Percentiles rank a stretch among this genome's conserved stretches.
phyloP scores from a whole-genome alignment of 2,797 vertebrate species.

The Lagodon rhomboides region DNA sequence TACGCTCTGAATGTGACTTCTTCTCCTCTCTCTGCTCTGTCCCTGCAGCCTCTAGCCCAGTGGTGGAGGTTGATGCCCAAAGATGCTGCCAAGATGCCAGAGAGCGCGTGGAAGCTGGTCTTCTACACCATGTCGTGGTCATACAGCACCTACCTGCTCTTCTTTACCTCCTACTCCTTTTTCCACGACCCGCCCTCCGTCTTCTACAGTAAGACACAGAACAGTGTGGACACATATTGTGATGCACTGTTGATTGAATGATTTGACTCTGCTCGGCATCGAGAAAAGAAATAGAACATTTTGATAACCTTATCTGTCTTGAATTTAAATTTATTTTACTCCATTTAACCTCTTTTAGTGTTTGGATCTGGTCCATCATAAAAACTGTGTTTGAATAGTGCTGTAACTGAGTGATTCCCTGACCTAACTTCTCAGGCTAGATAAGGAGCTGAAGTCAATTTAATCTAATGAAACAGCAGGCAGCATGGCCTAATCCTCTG shows the following conservation, averaged over 20 bases:
- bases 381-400: conserved; percentile 11
- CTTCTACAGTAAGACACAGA: conserved; percentile 89
- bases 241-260: neutral
- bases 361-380: neutral
- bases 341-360: neutral
- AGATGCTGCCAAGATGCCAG: conserved; percentile 96
- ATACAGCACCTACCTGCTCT: conserved; percentile 94
- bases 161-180: conserved; percentile 93
- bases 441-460: conserved; percentile 34
- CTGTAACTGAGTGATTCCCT: neutral
- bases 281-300: no score
- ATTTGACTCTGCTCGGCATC: neutral
- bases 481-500: neutral
- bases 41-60: conserved; percentile 88
- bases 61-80: conserved; percentile 90
- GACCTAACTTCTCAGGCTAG: neutral
- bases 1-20: neutral
- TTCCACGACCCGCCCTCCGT: conserved; percentile 93
- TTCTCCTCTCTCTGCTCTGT: conserved; percentile 48
- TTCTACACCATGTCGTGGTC: conserved; percentile 96
- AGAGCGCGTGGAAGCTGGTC: conserved; percentile 97
- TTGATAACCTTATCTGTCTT: neutral
- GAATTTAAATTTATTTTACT: neutral
- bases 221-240: neutral
- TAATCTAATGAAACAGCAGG: conserved; percentile 40